Evolutionary conservation across 2,888 invertebrate genomes (phyloP).

Genomic region (Monochamus alternatus): DNA sequence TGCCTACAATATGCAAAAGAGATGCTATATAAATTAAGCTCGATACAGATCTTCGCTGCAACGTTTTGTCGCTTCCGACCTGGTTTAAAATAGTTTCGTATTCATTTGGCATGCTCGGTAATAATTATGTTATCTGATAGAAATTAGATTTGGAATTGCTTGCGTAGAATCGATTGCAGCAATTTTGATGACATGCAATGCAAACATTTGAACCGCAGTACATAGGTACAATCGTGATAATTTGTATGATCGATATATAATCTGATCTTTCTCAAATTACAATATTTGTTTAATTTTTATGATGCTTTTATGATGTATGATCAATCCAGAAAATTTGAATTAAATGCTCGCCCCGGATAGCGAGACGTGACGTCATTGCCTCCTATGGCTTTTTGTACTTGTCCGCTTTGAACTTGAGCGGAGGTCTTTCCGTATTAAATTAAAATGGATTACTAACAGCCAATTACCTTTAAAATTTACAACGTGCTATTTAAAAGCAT

Average conservation of each 20-base stretch:
- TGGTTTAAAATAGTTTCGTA: not conserved
- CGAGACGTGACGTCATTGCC: too few species aligned
- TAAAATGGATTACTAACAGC: too few species aligned
- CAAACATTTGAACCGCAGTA: not conserved
- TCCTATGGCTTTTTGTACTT: too few species aligned
- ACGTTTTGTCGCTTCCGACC: not conserved
- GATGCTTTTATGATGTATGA: too few species aligned
- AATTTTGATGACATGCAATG: constrained; percentile 2
- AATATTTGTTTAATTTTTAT: too few species aligned
- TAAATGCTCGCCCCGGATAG: too few species aligned
- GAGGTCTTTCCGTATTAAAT: too few species aligned
- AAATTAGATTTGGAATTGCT: not conserved
- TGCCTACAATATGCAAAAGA: constrained; percentile 1
- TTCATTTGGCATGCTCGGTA: not conserved
- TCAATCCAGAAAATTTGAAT: too few species aligned
- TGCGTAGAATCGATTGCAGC: not conserved
- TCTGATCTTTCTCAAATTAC: too few species aligned
- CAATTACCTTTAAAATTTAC: too few species aligned
- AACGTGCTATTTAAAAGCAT: too few species aligned
- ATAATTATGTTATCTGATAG: not conserved
- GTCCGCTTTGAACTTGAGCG: too few species aligned
- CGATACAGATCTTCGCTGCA: not conserved
- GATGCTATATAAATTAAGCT: constrained; percentile 9
- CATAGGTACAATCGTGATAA: not conserved
- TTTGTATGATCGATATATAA: not conserved